Percentiles rank a stretch among this genome's conserved stretches.
These are phyloP conservation scores for Malthinus flaveolus DNA, from an alignment of 2,888 invertebrate genomes.

Conservation along the genomic window DNA sequence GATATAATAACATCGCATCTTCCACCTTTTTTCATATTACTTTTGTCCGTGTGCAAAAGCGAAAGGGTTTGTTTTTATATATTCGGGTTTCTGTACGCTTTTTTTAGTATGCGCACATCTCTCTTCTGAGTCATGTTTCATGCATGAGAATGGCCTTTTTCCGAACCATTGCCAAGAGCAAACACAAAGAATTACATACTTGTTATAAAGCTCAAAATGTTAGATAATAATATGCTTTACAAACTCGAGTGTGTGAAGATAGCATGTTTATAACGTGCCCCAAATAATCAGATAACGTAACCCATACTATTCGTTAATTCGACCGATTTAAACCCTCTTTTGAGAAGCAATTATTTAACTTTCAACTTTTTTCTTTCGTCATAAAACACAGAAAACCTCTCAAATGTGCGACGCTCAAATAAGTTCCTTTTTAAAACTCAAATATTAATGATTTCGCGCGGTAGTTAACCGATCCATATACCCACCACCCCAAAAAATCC, in stretches of 20 bases:
- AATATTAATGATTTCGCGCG: no score
- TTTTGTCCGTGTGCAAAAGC: conserved; percentile 20
- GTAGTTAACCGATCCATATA: no score
- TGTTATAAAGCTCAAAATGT: conserved; percentile 22
- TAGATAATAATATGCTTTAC: conserved; percentile 28
- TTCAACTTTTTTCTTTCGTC: no score
- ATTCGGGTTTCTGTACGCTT: background rate
- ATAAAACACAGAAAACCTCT: no score
- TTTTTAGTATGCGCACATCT: conserved; percentile 13
- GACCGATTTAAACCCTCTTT: no score
- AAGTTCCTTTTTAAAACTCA: no score
- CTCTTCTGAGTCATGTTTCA: conserved; percentile 30
- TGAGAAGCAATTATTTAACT: no score
- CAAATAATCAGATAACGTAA: no score
- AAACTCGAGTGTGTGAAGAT: conserved; percentile 25
- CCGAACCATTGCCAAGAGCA: conserved; percentile 31
- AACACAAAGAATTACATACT: conserved; percentile 32
- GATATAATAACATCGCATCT: conserved; percentile 18
- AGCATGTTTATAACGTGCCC: conserved; percentile 19
- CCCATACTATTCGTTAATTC: no score
- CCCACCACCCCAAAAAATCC: no score
- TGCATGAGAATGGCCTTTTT: conserved; percentile 32
- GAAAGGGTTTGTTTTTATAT: conserved; percentile 25
- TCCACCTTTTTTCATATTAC: conserved; percentile 12
- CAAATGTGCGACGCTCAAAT: no score